Evolutionary conservation across 2,797 vertebrate species (phyloP).

Genomic region (Calcarius lapponicus): DNA sequence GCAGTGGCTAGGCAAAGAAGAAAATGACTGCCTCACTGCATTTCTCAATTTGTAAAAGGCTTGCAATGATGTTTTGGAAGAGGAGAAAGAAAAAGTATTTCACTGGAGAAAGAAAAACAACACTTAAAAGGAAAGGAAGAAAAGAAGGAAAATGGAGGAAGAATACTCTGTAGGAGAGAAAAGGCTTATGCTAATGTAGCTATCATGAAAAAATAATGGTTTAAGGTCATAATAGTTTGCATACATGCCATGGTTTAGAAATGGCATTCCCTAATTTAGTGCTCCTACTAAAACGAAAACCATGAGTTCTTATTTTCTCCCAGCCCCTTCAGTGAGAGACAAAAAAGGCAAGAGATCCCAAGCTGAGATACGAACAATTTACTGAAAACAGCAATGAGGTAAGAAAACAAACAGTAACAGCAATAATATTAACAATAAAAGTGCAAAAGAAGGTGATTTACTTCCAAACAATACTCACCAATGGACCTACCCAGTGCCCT

Average conservation of each 20-base stretch:
- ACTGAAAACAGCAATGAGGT: neutral
- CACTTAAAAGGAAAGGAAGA: neutral
- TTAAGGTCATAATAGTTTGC: neutral
- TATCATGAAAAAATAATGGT: neutral
- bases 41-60: neutral
- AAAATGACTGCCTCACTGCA: neutral
- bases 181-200: neutral
- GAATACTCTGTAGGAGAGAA: neutral
- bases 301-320: rapidly evolving
- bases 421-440: neutral
- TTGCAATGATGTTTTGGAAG: neutral
- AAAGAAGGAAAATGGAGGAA: neutral
- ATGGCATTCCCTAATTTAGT: neutral
- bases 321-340: neutral
- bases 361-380: neutral
- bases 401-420: neutral
- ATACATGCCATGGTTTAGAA: rapidly evolving
- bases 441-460: neutral
- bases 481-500: rapidly evolving
- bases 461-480: neutral
- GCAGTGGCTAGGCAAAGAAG: rapidly evolving
- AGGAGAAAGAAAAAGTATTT: neutral
- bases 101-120: neutral
- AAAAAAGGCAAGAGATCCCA: neutral
- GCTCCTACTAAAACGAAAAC: neutral